Evolutionary conservation across 2,888 invertebrate genomes (phyloP).

Genomic region (Dynastes tityus): DNA sequence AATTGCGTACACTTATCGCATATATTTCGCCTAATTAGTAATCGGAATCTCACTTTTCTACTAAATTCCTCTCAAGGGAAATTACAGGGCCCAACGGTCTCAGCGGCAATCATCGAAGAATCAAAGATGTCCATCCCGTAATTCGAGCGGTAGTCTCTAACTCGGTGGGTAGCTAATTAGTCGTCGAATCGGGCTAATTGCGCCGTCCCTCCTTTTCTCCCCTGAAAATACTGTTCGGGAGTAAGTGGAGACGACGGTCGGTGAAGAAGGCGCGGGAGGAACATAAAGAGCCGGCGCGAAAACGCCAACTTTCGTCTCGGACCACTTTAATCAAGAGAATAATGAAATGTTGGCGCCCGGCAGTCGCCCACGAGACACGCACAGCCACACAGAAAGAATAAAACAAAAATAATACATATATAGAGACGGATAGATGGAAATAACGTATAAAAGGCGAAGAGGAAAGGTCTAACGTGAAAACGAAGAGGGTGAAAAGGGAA

Average conservation of each 20-base stretch:
- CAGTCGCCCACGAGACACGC: slow-evolving; percentile 67
- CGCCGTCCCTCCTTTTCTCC: slow-evolving; percentile 30
- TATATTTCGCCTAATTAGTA: slow-evolving; percentile 22
- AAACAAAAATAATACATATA: slow-evolving; percentile 54
- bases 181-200: slow-evolving; percentile 46
- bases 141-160: slow-evolving; percentile 35
- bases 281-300: slow-evolving; percentile 44
- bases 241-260: slow-evolving; percentile 14
- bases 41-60: slow-evolving; percentile 19
- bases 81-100: slow-evolving; percentile 36
- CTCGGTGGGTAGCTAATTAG: slow-evolving; percentile 41
- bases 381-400: slow-evolving; percentile 68
- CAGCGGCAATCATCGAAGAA: slow-evolving; percentile 34
- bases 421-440: slow-evolving; percentile 20
- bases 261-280: slow-evolving; percentile 37
- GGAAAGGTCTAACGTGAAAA: slow-evolving; percentile 24
- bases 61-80: slow-evolving; percentile 28
- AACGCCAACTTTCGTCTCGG: slow-evolving; percentile 53
- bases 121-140: slow-evolving; percentile 36
- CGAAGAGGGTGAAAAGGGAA: slow-evolving; percentile 11
- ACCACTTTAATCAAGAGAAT: slow-evolving; percentile 68
- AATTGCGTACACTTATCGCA: neutral
- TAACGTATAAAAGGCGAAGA: slow-evolving; percentile 19
- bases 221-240: neutral
- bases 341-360: slow-evolving; percentile 71